Evolutionary conservation across 2,888 invertebrate species (phyloP), one percentile per base, ranked within the genome.

Genomic region (Augiades crinisus): DNA sequence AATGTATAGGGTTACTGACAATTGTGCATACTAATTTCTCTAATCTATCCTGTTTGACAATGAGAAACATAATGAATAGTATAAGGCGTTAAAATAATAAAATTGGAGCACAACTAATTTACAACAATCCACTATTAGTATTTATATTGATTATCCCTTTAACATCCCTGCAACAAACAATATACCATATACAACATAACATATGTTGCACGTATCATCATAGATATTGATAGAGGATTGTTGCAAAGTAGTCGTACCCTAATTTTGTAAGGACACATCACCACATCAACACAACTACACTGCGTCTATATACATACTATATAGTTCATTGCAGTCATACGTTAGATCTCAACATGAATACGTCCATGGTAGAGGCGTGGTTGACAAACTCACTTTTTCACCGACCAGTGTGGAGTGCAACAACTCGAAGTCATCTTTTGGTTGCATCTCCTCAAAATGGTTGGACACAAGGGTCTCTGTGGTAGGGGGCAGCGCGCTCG

Each of bases 391-490:
- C 88, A 89, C 89, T 89, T 86, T 88, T 72, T 87, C 88, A 47
- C 69, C 69, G 50, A 74, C 67, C 47, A 81, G 70, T 61, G 84
- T 62, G 43, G 85, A 80, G 58, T 90, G 88, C 70, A 89, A 75
- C 68, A 90, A 75, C 69, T 89, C 90, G 70, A 90, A 86, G 64
- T 95, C 95, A 87, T 96, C 96, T 90, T 96, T 96, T 45, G 96
- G 96, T 63, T 93, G 93, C 78, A 92, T 93, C 71, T 92, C 90
- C 72, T 95, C 95, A 83, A 96, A 95, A 81, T 94, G 93, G 91
- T 96, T 96, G 75, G 75, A 64, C 62, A 74, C 75, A 50, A 67
- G 63, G 21, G 68, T 57, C 58, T 65, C 69, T 41, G 85, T 72
- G 43, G 88, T 63, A 54, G 91, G 78, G 58, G 89, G 85, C 59